A percentile compares a stretch with the other conserved stretches of the same genome.
Conservation (phyloP, 2,888 invertebrate species). For the Cotesia congregata region DNA sequence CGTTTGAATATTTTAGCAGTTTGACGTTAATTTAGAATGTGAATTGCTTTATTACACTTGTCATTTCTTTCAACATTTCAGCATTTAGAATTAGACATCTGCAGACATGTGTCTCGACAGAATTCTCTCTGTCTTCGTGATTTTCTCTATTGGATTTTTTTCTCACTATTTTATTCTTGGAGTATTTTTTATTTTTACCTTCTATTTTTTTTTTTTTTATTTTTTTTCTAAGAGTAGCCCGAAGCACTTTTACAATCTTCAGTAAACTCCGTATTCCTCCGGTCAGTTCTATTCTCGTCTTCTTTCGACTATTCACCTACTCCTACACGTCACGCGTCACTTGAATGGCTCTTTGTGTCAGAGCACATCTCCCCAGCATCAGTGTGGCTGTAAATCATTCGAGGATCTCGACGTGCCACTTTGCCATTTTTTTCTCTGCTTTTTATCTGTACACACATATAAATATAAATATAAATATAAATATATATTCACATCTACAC, state of each 20-base stretch:
- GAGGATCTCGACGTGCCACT: conserved; percentile 34
- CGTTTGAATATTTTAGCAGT: not conserved
- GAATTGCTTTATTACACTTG: conserved; percentile 1
- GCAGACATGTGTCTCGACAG: not conserved
- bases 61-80: conserved; percentile 1
- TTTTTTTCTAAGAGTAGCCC: not conserved
- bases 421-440: conserved; percentile 21
- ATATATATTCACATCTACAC: not conserved
- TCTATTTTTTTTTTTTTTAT: not conserved
- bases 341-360: conserved; percentile 42
- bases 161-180: conserved; percentile 2
- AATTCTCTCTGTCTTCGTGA: not conserved
- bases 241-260: conserved; percentile 10
- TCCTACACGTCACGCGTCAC: conserved; percentile 40
- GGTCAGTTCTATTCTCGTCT: conserved; percentile 39
- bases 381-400: conserved; percentile 37
- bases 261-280: not conserved
- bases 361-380: conserved; percentile 25
- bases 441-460: not conserved
- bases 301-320: conserved; percentile 41
- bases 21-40: not conserved
- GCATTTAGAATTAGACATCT: not conserved
- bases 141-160: conserved; percentile 6
- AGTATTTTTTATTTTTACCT: conserved; percentile 8
- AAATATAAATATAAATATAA: not conserved